A percentile compares a stretch with the other conserved stretches of the same genome.
Evolutionary conservation across 2,113 vertebrate genomes (phyloP).

Genomic region (Cheirogaleus medius): DNA sequence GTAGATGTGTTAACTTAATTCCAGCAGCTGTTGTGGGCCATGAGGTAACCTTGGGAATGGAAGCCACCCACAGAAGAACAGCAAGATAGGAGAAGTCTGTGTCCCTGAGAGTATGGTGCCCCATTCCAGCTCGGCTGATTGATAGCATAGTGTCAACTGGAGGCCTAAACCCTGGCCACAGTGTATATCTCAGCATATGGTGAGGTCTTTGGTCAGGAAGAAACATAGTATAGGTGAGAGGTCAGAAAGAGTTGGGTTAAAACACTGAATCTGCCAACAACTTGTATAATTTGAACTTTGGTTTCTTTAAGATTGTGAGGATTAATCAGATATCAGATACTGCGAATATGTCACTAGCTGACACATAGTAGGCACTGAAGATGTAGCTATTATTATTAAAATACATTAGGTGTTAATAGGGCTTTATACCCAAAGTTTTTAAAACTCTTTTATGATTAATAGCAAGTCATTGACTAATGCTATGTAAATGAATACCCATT

Average conservation of each 20-base stretch:
- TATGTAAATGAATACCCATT: background rate
- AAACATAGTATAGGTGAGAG: background rate
- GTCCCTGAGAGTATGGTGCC: background rate
- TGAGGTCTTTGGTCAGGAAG: background rate
- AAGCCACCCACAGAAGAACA: background rate
- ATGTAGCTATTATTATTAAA: slow-evolving; percentile 1
- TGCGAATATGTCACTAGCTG: background rate
- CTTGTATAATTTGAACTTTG: background rate
- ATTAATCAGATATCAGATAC: background rate
- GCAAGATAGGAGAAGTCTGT: background rate
- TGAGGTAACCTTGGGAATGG: background rate
- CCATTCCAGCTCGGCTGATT: background rate
- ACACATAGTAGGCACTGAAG: background rate
- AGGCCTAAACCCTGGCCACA: background rate
- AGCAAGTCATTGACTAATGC: background rate
- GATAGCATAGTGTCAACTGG: background rate
- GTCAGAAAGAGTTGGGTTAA: slow-evolving; percentile 5
- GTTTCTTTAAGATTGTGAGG: slow-evolving; percentile 17
- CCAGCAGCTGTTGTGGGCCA: background rate
- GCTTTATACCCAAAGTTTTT: background rate
- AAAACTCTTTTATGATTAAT: slow-evolving; percentile 41
- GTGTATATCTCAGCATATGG: background rate
- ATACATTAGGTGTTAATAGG: background rate
- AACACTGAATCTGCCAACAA: background rate
- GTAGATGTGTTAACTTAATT: background rate